Percentiles rank a stretch among this genome's conserved stretches.
Evolutionary conservation across 2,797 vertebrate genomes (phyloP).

Genomic region (Scolopax bukidnonensis): DNA sequence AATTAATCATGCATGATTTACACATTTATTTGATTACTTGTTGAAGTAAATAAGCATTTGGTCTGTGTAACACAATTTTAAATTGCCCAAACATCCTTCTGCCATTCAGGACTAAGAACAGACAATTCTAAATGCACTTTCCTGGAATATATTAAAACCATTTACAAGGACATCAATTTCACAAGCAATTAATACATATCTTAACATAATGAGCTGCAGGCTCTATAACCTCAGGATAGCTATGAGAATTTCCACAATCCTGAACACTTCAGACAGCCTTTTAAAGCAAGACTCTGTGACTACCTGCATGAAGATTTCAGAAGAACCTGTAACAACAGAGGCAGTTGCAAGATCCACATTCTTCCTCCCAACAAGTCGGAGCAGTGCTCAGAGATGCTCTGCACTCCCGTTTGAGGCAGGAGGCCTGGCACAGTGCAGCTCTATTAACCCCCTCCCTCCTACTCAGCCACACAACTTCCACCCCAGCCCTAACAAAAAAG

Average conservation of each 20-base stretch:
- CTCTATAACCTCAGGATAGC: constrained; percentile 6
- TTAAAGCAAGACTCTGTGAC: background rate
- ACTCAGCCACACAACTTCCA: background rate
- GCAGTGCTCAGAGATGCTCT: constrained; percentile 1
- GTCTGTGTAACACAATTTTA: constrained; percentile 30
- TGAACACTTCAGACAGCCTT: background rate
- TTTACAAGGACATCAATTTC: constrained; percentile 24
- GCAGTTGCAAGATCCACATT: constrained; percentile 14
- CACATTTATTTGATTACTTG: constrained; percentile 61
- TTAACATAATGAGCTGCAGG: constrained; percentile 20
- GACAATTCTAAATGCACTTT: constrained; percentile 38
- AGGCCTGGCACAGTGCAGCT: background rate
- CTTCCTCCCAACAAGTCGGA: constrained; percentile 29
- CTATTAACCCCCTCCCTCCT: background rate
- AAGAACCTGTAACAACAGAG: constrained; percentile 34
- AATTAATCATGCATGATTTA: constrained; percentile 50
- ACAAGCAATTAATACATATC: constrained; percentile 36
- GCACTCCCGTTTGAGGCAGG: background rate
- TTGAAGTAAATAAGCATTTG: constrained; percentile 67
- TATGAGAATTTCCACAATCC: background rate
- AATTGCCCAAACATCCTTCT: constrained; percentile 54
- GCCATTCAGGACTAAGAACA: constrained; percentile 59
- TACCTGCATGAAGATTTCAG: background rate
- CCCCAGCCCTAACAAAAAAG: background rate
- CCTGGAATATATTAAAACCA: constrained; percentile 23